Base-by-base conservation (phyloP, 2,797 vertebrate genomes). In the Australoheros facetus region DNA sequence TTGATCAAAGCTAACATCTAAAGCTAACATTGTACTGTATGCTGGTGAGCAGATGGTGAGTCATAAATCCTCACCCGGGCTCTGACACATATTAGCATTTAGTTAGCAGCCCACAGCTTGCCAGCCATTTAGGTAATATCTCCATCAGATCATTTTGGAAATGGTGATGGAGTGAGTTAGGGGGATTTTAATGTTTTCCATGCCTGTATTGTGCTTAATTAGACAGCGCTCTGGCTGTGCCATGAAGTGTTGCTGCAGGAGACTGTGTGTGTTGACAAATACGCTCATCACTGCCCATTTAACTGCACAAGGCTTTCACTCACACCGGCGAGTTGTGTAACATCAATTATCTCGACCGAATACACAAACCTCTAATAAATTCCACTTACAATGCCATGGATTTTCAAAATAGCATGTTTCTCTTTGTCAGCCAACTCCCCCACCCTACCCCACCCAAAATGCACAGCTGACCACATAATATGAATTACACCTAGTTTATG, bases 21-120 rank as follows among this genome's bases (percentile, higher is more conserved):
- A 94, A 94, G 94, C 94, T 94, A 94, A 96, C 94, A 94, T 94
- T 94, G 93, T 94, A 95, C 94, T 94, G 91, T 95, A 94, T 93
- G 94, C 94, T 91, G 93, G 90, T 93, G 95, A 96, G 94, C 95
- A 96, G 96, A 96, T 96, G 95, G 95, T 59, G 89, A 90, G 93
- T 91, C 94, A 96, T 96, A 95, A 96, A 96, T 96, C 94, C 94
- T 93, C 82, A 79, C 80, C 89, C 92, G 71, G 90, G 88, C 93
- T 92, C 94, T 95, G 95, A 96, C 95, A 96, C 94, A 94, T 93
- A 95, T 95, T 96, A 96, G 95, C 95, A 95, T 96, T 95, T 95
- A 91, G 94, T 95, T 95, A 95, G 95, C 91, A 93, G 94, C 92
- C 90, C 93, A 91, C 94, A 95, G 95, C 94, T 95, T 96, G 95